phyloP scores from a whole-genome alignment of 64 coral and sea anemone genomes.

The Cladopsammia gracilis region DNA sequence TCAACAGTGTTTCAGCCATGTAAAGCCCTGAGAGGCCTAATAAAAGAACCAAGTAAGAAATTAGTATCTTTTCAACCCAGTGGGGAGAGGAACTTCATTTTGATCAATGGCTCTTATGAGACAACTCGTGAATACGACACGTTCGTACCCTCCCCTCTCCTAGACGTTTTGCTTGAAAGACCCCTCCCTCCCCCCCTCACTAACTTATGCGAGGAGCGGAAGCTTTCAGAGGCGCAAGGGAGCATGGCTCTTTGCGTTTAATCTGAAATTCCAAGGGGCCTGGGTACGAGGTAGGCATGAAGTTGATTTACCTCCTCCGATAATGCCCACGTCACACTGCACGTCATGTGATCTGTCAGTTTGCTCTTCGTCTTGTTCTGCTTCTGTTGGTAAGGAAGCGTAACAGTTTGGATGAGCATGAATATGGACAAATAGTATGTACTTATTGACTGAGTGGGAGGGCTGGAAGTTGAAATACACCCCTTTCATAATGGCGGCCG shows the following conservation, averaged over 20 bases:
- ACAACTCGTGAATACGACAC: too few relatives aligned
- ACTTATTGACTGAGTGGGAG: too few relatives aligned
- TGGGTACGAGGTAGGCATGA: background rate
- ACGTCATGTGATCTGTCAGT: background rate
- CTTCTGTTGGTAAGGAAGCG: background rate
- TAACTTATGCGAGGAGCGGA: too few relatives aligned
- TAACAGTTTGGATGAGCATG: background rate
- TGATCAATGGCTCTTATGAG: too few relatives aligned
- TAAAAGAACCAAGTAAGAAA: background rate
- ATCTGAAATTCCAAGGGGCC: too few relatives aligned
- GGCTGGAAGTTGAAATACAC: too few relatives aligned
- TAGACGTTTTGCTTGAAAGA: too few relatives aligned
- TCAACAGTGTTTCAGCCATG: slow-evolving; percentile 66
- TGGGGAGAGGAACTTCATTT: too few relatives aligned
- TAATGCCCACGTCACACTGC: slow-evolving; percentile 67
- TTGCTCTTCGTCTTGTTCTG: background rate
- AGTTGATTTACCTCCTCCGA: slow-evolving; percentile 60
- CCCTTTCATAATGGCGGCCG: too few relatives aligned
- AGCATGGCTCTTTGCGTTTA: background rate
- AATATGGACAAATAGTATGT: background rate
- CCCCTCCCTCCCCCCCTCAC: too few relatives aligned
- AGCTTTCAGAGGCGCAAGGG: too few relatives aligned
- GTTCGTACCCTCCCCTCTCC: too few relatives aligned
- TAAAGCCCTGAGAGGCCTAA: slow-evolving; percentile 69
- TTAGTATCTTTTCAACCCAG: background rate